Conservation (phyloP, 2,797 vertebrate genomes). For the Sebastes minor region DNA sequence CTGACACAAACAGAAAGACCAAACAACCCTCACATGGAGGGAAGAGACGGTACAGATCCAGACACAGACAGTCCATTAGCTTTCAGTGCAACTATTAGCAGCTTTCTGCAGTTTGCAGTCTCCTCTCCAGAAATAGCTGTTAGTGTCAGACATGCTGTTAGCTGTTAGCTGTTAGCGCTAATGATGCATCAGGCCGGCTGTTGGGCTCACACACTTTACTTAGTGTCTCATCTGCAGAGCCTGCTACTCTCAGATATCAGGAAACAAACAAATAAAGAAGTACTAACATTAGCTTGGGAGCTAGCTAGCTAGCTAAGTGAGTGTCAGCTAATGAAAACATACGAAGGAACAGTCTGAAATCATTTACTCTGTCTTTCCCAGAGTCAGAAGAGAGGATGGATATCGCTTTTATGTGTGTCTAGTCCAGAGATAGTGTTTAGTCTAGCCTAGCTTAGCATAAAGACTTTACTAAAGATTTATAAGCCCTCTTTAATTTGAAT, state of each 20-base stretch:
- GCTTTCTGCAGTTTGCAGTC: slow-evolving; percentile 28
- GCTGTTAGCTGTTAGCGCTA: slow-evolving; percentile 40
- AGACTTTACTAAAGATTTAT: neutral
- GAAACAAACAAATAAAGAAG: neutral
- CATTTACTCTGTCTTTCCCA: neutral
- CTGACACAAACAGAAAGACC: neutral
- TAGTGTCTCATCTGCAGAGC: neutral
- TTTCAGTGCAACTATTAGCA: slow-evolving; percentile 34
- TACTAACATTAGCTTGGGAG: neutral
- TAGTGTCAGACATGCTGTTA: slow-evolving; percentile 35
- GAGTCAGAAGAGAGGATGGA: neutral
- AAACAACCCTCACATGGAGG: neutral
- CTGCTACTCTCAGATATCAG: neutral
- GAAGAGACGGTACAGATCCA: neutral
- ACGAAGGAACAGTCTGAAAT: neutral
- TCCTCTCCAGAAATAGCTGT: slow-evolving; percentile 40
- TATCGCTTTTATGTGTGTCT: neutral
- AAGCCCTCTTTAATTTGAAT: no score
- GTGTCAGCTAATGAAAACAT: no score
- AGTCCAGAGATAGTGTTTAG: neutral
- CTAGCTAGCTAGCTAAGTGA: neutral
- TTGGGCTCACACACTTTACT: slow-evolving; percentile 12
- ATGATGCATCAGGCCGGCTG: slow-evolving; percentile 44
- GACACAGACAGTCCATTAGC: slow-evolving; percentile 26
- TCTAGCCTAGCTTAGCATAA: neutral